These are phyloP conservation scores for Engystomops pustulosus DNA, from an alignment of 2,113 vertebrate species.

Conservation along the genomic window DNA sequence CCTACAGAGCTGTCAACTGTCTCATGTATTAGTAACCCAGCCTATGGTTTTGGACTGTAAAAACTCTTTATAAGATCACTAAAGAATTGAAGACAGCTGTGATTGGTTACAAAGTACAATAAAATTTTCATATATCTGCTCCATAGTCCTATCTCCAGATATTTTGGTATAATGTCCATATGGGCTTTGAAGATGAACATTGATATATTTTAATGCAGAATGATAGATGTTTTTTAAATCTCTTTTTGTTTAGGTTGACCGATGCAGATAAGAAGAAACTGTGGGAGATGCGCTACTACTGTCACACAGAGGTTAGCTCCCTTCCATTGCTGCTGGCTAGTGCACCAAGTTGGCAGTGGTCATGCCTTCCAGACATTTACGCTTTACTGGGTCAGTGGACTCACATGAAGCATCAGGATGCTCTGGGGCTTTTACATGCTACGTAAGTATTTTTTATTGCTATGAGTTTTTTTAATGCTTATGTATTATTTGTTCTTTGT, in stretches of 20 bases:
- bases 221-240: neutral
- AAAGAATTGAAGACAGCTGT: too few species aligned
- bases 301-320: constrained; percentile 79
- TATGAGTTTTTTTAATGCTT: too few species aligned
- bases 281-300: constrained; percentile 94
- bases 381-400: constrained; percentile 91
- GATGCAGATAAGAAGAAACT: constrained; percentile 81
- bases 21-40: too few species aligned
- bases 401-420: constrained; percentile 89
- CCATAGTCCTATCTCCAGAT: too few species aligned
- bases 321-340: constrained; percentile 93
- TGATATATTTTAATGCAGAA: too few species aligned
- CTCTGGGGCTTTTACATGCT: constrained; percentile 91
- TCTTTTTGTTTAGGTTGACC: constrained; percentile 78
- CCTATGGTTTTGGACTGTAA: too few species aligned
- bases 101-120: too few species aligned
- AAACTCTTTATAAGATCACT: too few species aligned
- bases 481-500: neutral
- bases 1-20: too few species aligned
- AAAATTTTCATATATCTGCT: too few species aligned
- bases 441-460: constrained; percentile 76
- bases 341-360: constrained; percentile 96
- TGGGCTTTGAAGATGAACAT: too few species aligned
- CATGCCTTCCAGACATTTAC: constrained; percentile 92
- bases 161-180: too few species aligned